Percentiles rank a stretch among this genome's conserved stretches.
These are phyloP conservation scores for Cosmia trapezina DNA, from an alignment of 2,888 invertebrate species.

Conservation along the genomic window DNA sequence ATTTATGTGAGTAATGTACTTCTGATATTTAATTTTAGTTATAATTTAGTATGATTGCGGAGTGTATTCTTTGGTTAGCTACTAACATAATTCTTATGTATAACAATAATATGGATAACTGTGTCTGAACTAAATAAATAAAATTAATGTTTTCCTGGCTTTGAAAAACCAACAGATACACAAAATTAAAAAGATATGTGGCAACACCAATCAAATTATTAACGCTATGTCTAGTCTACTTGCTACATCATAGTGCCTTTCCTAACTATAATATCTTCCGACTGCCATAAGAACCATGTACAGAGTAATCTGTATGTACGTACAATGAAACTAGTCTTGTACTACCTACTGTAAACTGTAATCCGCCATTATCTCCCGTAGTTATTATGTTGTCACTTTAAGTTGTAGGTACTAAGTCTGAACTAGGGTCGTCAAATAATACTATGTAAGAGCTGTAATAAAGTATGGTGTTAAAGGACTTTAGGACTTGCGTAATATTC, in stretches of 20 bases:
- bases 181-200: neutral
- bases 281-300: neutral
- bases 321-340: conserved; percentile 18
- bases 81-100: too few species aligned
- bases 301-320: conserved; percentile 5
- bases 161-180: neutral
- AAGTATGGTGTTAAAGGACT: conserved; percentile 13
- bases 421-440: conserved; percentile 38
- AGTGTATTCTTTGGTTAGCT: too few species aligned
- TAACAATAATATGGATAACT: too few species aligned
- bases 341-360: neutral
- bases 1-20: too few species aligned
- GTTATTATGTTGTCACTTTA: conserved; percentile 37
- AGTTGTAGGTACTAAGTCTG: conserved; percentile 7
- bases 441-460: conserved; percentile 26
- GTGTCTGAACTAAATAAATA: too few species aligned
- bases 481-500: conserved; percentile 7
- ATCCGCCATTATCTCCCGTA: conserved; percentile 19
- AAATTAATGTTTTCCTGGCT: too few species aligned
- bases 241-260: neutral
- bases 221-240: neutral
- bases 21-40: too few species aligned
- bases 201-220: conserved; percentile 13
- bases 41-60: too few species aligned
- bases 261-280: conserved; percentile 12